Evolutionary conservation across 2,797 vertebrate genomes (phyloP).

Genomic region (Cyclura pinguis): DNA sequence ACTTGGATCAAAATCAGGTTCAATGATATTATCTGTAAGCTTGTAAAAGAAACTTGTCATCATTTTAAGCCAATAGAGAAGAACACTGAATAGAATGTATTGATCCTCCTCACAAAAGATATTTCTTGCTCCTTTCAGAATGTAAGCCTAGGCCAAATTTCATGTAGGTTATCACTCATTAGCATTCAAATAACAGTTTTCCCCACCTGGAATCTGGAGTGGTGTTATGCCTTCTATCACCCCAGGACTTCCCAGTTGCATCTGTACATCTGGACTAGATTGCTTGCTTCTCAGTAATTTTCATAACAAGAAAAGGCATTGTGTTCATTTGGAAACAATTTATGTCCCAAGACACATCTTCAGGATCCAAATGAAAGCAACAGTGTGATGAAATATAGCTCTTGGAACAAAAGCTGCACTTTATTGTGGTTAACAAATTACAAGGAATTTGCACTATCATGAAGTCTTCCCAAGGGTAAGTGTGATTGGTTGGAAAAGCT

Average conservation of each 20-base stretch:
- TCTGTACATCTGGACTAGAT: neutral
- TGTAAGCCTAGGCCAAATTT: neutral
- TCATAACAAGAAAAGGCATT: neutral
- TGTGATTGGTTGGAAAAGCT: neutral
- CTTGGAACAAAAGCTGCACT: neutral
- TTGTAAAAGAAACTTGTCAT: conserved; percentile 14
- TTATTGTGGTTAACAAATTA: neutral
- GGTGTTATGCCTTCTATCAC: neutral
- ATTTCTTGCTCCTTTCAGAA: neutral
- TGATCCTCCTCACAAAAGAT: neutral
- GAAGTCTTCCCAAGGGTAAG: conserved; percentile 9
- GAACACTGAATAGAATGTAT: conserved; percentile 22
- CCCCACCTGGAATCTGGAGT: neutral
- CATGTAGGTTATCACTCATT: neutral
- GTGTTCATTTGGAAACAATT: neutral
- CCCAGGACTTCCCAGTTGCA: neutral
- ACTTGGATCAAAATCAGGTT: conserved; percentile 26
- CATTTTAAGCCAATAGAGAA: conserved; percentile 16
- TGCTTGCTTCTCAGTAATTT: neutral
- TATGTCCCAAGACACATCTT: neutral
- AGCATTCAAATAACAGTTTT: neutral
- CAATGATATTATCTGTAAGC: conserved; percentile 12
- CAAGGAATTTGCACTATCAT: neutral
- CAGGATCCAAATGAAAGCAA: neutral
- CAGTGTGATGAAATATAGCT: neutral